Evolutionary conservation across 2,888 invertebrate species (phyloP).

Genomic region (Drosophila leonis): DNA sequence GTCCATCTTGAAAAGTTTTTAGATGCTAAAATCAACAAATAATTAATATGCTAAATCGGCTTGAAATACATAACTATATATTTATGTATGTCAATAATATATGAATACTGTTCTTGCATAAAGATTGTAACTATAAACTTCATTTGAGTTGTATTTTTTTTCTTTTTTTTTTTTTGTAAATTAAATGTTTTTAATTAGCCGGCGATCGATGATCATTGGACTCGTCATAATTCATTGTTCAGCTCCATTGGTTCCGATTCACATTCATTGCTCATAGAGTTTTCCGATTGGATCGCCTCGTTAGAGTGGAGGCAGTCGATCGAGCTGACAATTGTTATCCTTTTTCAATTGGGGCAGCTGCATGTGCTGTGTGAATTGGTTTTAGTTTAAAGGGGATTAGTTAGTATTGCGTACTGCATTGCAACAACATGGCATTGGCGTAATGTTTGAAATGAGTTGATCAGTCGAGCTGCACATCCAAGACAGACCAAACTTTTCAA

Average conservation of each 20-base stretch:
- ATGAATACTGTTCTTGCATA: constrained; percentile 1
- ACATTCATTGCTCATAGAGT: not conserved
- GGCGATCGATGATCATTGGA: too few relatives aligned
- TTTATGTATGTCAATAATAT: not conserved
- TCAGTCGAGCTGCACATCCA: not conserved
- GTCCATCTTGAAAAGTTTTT: not conserved
- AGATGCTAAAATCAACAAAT: not conserved
- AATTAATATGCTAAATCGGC: not conserved
- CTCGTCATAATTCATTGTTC: too few relatives aligned
- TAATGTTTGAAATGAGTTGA: not conserved
- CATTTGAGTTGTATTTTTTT: not conserved
- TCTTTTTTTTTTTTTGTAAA: too few relatives aligned
- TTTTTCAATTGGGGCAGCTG: not conserved
- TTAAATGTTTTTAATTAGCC: too few relatives aligned
- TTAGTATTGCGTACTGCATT: not conserved
- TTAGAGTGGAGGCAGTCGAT: not conserved
- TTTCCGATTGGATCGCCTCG: not conserved
- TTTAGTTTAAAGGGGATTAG: not conserved
- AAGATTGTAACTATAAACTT: not conserved
- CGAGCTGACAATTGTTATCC: not conserved
- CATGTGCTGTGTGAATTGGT: not conserved
- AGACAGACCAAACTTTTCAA: not conserved
- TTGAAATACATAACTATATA: not conserved
- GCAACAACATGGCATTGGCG: not conserved
- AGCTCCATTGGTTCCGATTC: not conserved